Base-by-base conservation (phyloP, 2,113 vertebrate species). In the Elaphurus davidianus region DNA sequence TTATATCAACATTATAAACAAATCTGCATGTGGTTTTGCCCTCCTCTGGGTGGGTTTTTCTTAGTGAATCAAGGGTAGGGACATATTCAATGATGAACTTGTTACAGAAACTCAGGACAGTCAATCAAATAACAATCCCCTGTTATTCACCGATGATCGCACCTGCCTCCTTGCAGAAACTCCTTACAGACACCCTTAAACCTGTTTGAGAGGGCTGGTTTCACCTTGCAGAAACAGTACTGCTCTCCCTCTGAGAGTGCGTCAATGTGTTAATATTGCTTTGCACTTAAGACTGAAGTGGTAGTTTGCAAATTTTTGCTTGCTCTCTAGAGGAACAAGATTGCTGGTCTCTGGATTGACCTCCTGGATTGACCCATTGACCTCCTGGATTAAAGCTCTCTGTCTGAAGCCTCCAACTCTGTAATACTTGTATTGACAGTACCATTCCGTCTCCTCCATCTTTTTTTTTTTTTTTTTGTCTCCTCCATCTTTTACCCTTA, bases 81-180 rank as follows among this genome's bases (percentile, higher is more conserved):
- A 23, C 10, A 74, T 40, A 40, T 23, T 23, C 40, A 43, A 2
- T 43, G 14, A 76, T 43, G 40, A 76, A 76, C 71, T 43, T 43
- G 6, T 76, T 76, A 76, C 36, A 76, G 71, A 76, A 76, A 14
- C 36, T 25, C 36, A 76, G 36, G 40, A 76, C 36, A 43, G 23
- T 27, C 40, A 76, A 43, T 43, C 71, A 27, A 27, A 40, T 15
- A 43, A 23, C 71, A 25, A 14, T 43, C 71, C 3, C 36, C 36
- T 74, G 36, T 43, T 25, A 43, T 9, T 36, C n/a, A 5, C 0
- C 3, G 5, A 43, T 76, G 71, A 43, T 43, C 6, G 0, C 36
- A 43, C 23, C 12, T 76, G 36, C 6, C 71, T 74, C 36, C 36
- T 76, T 27, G 23, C 71, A 76, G 71, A 76, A 43, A 27, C 40